Conservation (phyloP, 1,140 invertebrate species). For the Rhyzopertha dominica region DNA sequence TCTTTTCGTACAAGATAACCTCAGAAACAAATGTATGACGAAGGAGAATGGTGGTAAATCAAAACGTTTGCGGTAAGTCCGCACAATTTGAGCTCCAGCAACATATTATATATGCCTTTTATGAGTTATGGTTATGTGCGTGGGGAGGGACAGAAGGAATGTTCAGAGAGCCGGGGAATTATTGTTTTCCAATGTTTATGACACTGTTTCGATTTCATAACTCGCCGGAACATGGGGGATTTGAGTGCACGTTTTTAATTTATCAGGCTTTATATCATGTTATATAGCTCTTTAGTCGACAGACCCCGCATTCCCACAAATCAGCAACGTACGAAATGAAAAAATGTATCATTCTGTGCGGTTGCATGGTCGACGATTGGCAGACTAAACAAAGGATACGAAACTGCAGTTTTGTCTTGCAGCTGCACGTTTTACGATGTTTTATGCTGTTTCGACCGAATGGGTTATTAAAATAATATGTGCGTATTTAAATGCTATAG, state of each 20-base stretch:
- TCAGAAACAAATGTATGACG: too few relatives aligned
- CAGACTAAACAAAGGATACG: too few relatives aligned
- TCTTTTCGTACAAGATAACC: too few relatives aligned
- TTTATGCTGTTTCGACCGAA: too few relatives aligned
- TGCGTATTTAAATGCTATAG: too few relatives aligned
- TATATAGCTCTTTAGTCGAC: conserved; percentile 41
- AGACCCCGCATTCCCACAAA: conserved; percentile 39
- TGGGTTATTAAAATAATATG: too few relatives aligned
- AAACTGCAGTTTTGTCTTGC: too few relatives aligned
- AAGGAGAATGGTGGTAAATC: too few relatives aligned
- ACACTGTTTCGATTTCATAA: conserved; percentile 50
- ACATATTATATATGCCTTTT: conserved; percentile 21
- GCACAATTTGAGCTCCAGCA: conserved; percentile 14
- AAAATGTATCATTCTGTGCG: conserved; percentile 34
- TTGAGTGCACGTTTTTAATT: conserved; percentile 49
- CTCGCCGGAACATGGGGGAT: conserved; percentile 35
- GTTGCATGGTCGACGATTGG: too few relatives aligned
- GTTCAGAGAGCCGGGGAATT: conserved; percentile 38
- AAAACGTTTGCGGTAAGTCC: too few relatives aligned
- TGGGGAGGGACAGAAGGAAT: conserved; percentile 30
- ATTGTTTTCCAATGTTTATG: conserved; percentile 52
- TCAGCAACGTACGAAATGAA: conserved; percentile 38
- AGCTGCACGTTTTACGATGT: too few relatives aligned
- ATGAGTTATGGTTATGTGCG: conserved; percentile 40
- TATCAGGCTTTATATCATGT: conserved; percentile 49